Base-by-base conservation (phyloP, 2,797 vertebrate species). In the Loriculus beryllinus region DNA sequence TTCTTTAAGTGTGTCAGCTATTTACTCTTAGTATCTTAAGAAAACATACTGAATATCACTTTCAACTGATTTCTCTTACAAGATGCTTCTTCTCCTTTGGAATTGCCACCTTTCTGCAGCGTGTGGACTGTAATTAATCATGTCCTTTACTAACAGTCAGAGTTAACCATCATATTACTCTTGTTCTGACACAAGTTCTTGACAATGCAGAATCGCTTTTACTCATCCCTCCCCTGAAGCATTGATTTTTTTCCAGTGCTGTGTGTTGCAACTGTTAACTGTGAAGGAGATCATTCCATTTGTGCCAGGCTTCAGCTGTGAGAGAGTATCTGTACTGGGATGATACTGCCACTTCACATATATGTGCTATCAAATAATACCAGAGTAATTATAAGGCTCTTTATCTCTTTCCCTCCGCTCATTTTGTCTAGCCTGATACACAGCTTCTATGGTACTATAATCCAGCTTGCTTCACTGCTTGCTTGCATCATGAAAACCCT, bases 201-300 rank as follows among this genome's bases (percentile, higher is more conserved):
- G 37, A 63, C 59, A 14, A 7, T 0, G 0, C 7, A 70, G n/a
- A 74, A 51, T 74, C 2, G 4, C 20, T 68, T 67, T 71, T 59
- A 33, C 51, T 77, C 37, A 42, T 60, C 33, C 51, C 26, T 82
- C 82, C 16, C 40, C 47, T 60, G n/a, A 82, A 88, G 35, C 18
- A 8, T 5, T 76, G 54, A 3, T 35, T 35, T 48, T 82, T 82
- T 72, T 37, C 22, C 37, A 33, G 33, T n/a, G 45, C 40, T 54
- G 5, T 25, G 37, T 9, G 3, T 62, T 72, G 43, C 63, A 28
- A 0, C 10, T 37, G 37, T 47, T 47, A 71, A n/a, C 49, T 71
- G 7, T 21, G 33, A 79, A 22, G 20, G 22, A 56, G 28, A 43
- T 75, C 13, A 17, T 31, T 31, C 54, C 2, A 3, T 8, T 14